Evolutionary conservation across 2,888 invertebrate genomes (phyloP), one percentile per base, ranked within the genome.

Genomic region (Caenorhabditis wallacei): DNA sequence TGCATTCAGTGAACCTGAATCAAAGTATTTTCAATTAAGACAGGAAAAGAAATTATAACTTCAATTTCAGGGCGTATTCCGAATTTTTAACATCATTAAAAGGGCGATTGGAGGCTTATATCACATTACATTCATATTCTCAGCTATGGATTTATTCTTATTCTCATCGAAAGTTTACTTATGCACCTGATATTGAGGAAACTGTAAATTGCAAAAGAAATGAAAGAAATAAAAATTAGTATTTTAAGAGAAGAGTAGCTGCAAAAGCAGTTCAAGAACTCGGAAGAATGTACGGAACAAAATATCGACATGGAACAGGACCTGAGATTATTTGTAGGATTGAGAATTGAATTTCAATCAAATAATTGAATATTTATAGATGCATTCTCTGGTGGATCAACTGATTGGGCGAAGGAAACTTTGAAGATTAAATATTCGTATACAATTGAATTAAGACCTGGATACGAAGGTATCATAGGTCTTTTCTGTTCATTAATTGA

Each of bases 81-180:
- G 88, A 91, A 59, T 87, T 91, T 40, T 53, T 91, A 57, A 57
- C 82, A 20, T 80, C 85, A 43, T 80, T 89, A 22, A 86, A 84
- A 13, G 85, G 84, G 20, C 78, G 90, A 4, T 64, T 91, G 56
- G 86, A 89, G 37, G 91, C 89, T 8, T 87, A 91, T 53, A 88
- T 91, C 57, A 90, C 91, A 20, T 80, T 91, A 40, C 91, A 91
- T 75, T 90, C 91, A 2, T 89, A 89, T 72, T 89, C 89, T 4
- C 90, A 91, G 80, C 83, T 91, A 2, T 90, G 89, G 86, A 91
- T 92, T 56, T 91, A 91, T 64, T 90, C 91, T 2, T 91, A 88
- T 76, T 91, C 92, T 7, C 89, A 91, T 63, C 61, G 87, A 61
- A 88, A 89, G 59, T 84, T 85, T 54, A 82, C 87, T 13, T 91